Evolutionary conservation across 2,113 vertebrate species (phyloP), one percentile per base, ranked within the genome.

Genomic region (Pontoporia blainvillei): DNA sequence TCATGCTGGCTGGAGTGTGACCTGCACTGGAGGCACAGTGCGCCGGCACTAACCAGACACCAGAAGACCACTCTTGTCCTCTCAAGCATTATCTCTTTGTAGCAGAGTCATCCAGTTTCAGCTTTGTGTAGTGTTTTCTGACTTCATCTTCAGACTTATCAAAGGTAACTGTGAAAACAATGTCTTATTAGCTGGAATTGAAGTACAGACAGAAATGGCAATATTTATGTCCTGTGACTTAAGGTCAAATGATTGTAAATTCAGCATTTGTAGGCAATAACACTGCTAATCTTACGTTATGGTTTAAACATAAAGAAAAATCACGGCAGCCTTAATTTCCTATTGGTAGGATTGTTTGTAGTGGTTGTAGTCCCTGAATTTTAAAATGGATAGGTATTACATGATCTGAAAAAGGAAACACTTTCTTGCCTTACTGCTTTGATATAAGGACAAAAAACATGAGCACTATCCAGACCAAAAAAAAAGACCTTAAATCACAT

Each of bases 321-420:
- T 89, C 44, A 4, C 86, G 89, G 67, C 54, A 96, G 97, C 98
- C 97, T 98, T 97, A 91, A 90, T 88, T 98, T 97, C 88, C 49
- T 96, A 31, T 92, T 84, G 52, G 73, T 88, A 15, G 64, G 41
- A 73, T 86, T 66, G 69, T 76, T 62, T 91, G 72, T 83, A 94
- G 95, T 89, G 36, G 64, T 92, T 95, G 89, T 95, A 75, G 71
- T 59, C 27, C 92, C 69, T 71, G 3, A 66, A 39, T 61, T 95
- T 79, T 49, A 44, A 91, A 96, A 73, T 27, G 52, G 83, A 67
- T 34, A 73, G 72, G 75, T 72, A 15, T 18, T 67, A 6, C 88
- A 20, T 57, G 76, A 73, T 82, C 41, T 61, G 54, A 61, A 76
- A 93, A 96, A 91, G 86, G 76, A 96, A 86, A 81, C 25, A 12